phyloP scores from a whole-genome alignment of 2,797 vertebrate species.

The Notoglanidium macrostoma region DNA sequence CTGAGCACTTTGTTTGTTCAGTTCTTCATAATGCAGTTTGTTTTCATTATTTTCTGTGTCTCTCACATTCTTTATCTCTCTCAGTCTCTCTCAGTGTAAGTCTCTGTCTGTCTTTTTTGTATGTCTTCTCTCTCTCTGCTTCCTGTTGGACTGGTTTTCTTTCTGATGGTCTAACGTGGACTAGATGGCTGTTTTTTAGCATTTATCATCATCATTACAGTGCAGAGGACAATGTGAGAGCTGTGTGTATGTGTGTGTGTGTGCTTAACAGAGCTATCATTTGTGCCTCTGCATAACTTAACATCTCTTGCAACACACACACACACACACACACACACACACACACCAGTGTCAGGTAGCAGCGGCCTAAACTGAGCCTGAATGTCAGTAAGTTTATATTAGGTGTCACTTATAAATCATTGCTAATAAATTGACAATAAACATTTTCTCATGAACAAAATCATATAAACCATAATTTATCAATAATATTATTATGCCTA shows the following conservation, averaged over 20 bases:
- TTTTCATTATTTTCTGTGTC: background rate
- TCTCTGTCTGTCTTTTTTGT: background rate
- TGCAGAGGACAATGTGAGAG: constrained; percentile 3
- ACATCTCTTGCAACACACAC: background rate
- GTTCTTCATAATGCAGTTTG: background rate
- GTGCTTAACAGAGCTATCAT: background rate
- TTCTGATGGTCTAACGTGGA: constrained; percentile 61
- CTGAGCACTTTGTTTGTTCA: background rate
- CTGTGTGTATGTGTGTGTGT: too few relatives aligned
- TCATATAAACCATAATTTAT: background rate
- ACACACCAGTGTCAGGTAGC: background rate
- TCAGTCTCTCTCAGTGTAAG: background rate
- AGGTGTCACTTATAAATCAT: background rate
- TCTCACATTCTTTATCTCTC: background rate
- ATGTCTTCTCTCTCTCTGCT: background rate
- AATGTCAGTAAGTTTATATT: background rate
- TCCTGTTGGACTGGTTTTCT: constrained; percentile 61
- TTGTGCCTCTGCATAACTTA: background rate
- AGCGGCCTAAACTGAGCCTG: background rate
- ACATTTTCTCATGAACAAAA: background rate
- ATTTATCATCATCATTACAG: constrained; percentile 34
- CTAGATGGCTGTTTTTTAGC: constrained; percentile 61
- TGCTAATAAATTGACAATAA: background rate
- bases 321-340: background rate
- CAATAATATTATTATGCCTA: background rate